These are phyloP conservation scores for Agapetus fuscipes DNA, from an alignment of 2,888 invertebrate genomes.

Conservation along the genomic window DNA sequence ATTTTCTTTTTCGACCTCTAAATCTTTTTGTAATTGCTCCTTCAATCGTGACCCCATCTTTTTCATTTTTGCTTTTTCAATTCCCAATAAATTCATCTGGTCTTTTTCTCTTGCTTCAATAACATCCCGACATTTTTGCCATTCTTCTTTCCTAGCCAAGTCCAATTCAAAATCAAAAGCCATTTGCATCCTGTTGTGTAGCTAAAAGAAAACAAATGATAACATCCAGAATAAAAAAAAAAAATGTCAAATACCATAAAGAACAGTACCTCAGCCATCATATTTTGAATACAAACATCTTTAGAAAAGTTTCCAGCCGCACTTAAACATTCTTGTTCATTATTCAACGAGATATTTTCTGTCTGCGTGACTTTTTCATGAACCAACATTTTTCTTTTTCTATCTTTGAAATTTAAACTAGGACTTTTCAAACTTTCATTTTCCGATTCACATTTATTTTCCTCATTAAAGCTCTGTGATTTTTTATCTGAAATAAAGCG, in stretches of 20 bases:
- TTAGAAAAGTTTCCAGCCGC: too few relatives aligned
- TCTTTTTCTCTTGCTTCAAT: slow-evolving; percentile 10
- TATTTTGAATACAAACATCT: too few relatives aligned
- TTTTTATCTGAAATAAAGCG: too few relatives aligned
- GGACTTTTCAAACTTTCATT: too few relatives aligned
- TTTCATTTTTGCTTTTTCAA: slow-evolving; percentile 14
- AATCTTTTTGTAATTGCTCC: slow-evolving; percentile 20
- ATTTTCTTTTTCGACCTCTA: slow-evolving; percentile 13
- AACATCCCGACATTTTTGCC: slow-evolving; percentile 11
- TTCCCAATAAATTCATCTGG: slow-evolving; percentile 12
- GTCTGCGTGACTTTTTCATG: too few relatives aligned
- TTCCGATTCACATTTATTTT: too few relatives aligned
- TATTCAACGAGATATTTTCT: too few relatives aligned
- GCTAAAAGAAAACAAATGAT: slow-evolving; percentile 11
- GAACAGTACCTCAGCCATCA: too few relatives aligned
- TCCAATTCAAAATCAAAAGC: slow-evolving; percentile 19
- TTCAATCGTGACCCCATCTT: slow-evolving; percentile 5
- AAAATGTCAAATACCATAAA: too few relatives aligned
- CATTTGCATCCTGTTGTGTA: slow-evolving; percentile 18
- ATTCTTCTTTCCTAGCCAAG: slow-evolving; percentile 13
- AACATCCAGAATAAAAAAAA: too few relatives aligned
- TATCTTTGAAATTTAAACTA: slow-evolving; percentile 3
- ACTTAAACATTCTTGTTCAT: too few relatives aligned
- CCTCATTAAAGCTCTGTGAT: too few relatives aligned
- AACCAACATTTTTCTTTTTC: slow-evolving; percentile 4